Base-by-base conservation (phyloP, 2,113 vertebrate genomes). In the Xyrauchen texanus region DNA sequence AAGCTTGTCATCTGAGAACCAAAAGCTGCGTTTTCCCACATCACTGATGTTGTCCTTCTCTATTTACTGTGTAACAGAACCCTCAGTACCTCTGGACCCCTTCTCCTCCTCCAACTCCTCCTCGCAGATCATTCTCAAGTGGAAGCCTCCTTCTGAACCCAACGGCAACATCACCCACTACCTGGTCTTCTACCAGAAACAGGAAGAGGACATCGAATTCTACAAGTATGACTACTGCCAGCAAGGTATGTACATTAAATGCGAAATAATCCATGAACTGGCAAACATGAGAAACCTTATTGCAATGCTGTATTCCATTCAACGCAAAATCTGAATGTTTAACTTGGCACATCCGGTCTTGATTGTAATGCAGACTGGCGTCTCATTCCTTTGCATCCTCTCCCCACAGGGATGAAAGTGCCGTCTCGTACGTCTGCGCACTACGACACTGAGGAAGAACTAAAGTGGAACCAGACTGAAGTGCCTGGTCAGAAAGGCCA, bases 161-260 rank as follows among this genome's bases (percentile, higher is more conserved):
- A 99, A 99, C 0, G 98, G 98, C 8, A 98, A 99, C 90, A 96
- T 98, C 91, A 99, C 97, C 0, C 96, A 99, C 91, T 99, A 99
- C 89, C 87, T 95, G 82, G 95, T 99, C 42, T 94, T 89, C 88
- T 99, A 96, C 91, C 92, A 94, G 78, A 92, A 95, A 87, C 97
- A 98, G 88, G 79, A 84, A 0, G 98, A 99, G 73, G 96, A 97
- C 71, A 94, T 90, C 0, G 96, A 98, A 85, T 94, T 98, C 12
- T 95, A 93, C 7, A 96, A 96, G 21, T 89, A 97, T 0, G 96
- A 99, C 86, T 99, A 98, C 86, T 99, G 98, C 86, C 90, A 95
- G 6, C 97, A 98, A 90, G 97, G 98, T 98, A 8, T n/a, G 34
- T n/a, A 34, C 21, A 34, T 34, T 34, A 1, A 1, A 34, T 34